These are phyloP conservation scores for Ascaphus truei DNA, from an alignment of 2,113 vertebrate genomes.

Conservation along the genomic window DNA sequence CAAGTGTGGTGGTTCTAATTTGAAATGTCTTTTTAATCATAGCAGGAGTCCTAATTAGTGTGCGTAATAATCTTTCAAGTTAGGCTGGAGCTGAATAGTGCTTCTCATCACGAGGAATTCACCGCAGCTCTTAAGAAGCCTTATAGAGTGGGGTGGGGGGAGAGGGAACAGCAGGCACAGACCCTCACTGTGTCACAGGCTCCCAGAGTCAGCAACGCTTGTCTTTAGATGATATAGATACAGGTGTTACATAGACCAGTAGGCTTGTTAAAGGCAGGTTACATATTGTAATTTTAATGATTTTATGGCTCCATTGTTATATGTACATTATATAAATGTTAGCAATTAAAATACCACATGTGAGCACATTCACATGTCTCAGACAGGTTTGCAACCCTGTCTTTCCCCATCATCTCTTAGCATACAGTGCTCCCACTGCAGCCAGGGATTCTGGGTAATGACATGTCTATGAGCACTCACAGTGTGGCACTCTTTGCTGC, in stretches of 20 bases:
- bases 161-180: not conserved
- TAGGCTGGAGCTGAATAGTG: slow-evolving; percentile 47
- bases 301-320: no score
- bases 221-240: not conserved
- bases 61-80: slow-evolving; percentile 63
- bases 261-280: not conserved
- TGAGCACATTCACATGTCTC: no score
- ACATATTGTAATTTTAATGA: no score
- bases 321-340: no score
- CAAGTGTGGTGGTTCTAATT: slow-evolving; percentile 60
- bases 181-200: slow-evolving; percentile 14
- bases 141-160: slow-evolving; percentile 2
- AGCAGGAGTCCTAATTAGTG: slow-evolving; percentile 72
- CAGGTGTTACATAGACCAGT: not conserved
- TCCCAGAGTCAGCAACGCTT: not conserved
- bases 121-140: not conserved
- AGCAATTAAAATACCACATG: no score
- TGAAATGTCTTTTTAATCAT: slow-evolving; percentile 77
- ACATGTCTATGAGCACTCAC: no score
- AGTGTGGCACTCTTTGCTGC: no score
- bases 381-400: no score
- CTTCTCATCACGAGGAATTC: slow-evolving; percentile 41
- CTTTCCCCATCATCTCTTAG: no score
- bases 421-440: no score
- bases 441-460: no score